Evolutionary conservation across 2,797 vertebrate genomes (phyloP), one percentile per base, ranked within the genome.

Genomic region (Geotrypetes seraphini): DNA sequence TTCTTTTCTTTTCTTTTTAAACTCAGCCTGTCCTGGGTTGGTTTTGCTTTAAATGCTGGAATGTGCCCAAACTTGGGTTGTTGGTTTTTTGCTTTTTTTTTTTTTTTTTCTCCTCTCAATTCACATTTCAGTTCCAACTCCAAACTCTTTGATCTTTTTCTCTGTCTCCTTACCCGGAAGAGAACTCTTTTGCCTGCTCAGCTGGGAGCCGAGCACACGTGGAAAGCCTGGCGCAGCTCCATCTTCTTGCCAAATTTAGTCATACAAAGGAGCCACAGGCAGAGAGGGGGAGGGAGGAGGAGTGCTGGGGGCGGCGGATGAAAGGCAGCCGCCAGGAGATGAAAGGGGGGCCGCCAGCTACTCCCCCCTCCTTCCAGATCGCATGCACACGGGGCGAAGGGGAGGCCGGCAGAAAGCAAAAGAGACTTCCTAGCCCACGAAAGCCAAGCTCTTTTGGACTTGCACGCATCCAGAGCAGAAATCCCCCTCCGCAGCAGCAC

Each of bases 151-250:
- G 89, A 96, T 96, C 89, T 93, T 78, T 72, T 69, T 63, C 65
- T 66, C 82, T 71, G 86, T 88, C 85, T 91, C 83, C 84, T 90
- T 91, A 96, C 92, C 92, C 92, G 91, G 92, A 96, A 97, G 90
- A 93, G 82, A 90, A 89, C 85, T 84, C 83, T 68, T 69, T 30
- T 47, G 65, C 71, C 69, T 74, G 73, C 89, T 93, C 91, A 94
- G 90, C 91, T 96, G 92, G 88, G 91, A 91, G 86, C 76, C 66
- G 81, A 79, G 88, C 87, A 89, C 92, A 93, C 92, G 92, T 96
- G 92, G 91, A 91, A 88, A 87, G 83, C 72, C 84, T 93, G 91
- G 90, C 90, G 68, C 64, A 55, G 63, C 75, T 92, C 91, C 90
- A 91, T 70, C 73, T 84, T 82, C 85, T 79, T 80, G 79, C 91